phyloP scores from a whole-genome alignment of 1,140 invertebrate genomes.

The Pentalonia nigronervosa region DNA sequence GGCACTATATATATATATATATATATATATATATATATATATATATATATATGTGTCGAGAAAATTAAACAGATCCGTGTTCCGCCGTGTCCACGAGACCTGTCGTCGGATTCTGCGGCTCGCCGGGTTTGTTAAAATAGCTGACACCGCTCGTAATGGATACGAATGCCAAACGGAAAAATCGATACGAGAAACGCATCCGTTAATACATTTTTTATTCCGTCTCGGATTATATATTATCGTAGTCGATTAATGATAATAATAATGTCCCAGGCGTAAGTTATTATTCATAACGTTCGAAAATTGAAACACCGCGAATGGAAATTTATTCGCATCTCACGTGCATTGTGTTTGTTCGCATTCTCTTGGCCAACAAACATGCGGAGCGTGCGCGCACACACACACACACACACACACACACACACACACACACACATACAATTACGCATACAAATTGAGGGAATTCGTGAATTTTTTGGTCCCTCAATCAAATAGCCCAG shows the following conservation, averaged over 20 bases:
- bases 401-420: background rate
- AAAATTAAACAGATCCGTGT: background rate
- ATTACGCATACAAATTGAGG: no score
- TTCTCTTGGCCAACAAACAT: background rate
- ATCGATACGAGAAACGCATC: background rate
- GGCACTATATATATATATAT: no score
- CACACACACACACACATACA: background rate
- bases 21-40: no score
- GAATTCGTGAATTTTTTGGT: no score
- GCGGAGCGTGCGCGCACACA: background rate
- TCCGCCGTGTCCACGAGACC: background rate
- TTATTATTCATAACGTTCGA: conserved; percentile 19
- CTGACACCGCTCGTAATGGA: background rate
- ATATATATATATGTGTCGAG: no score
- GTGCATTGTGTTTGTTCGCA: background rate
- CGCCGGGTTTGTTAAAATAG: background rate
- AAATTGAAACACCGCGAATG: background rate
- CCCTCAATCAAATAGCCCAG: no score
- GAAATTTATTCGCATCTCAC: background rate
- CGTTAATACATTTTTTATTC: background rate
- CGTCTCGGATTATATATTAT: background rate
- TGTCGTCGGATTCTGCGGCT: background rate
- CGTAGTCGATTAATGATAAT: background rate
- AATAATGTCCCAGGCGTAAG: background rate
- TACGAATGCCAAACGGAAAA: background rate